Conservation (phyloP, 2,888 invertebrate genomes). For the Adelphocoris suturalis region DNA sequence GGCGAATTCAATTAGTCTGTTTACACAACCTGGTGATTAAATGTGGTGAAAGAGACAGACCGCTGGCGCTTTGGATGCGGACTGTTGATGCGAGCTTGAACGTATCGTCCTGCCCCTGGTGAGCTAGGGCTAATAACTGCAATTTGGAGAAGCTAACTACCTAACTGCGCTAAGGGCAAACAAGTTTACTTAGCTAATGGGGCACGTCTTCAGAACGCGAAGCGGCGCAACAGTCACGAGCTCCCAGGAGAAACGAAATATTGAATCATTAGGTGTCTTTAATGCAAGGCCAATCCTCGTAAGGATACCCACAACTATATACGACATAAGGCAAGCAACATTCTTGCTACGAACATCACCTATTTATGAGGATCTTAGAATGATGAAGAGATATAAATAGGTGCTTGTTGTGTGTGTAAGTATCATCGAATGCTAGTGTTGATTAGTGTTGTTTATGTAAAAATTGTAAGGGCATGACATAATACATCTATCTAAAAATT, state of each 20-base stretch:
- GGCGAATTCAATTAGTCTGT: no score
- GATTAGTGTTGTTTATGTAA: no score
- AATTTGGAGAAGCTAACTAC: constrained; percentile 36
- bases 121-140: constrained; percentile 24
- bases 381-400: no score
- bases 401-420: no score
- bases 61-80: background rate
- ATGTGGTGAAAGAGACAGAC: background rate
- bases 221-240: constrained; percentile 9
- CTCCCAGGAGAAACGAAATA: background rate
- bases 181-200: constrained; percentile 51
- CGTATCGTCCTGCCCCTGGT: background rate
- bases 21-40: background rate
- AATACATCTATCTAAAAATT: no score
- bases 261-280: background rate
- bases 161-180: constrained; percentile 27
- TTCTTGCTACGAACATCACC: no score
- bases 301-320: background rate
- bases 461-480: no score
- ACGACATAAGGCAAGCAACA: no score
- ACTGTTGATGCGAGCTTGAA: background rate
- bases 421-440: no score
- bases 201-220: background rate
- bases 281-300: constrained; percentile 6
- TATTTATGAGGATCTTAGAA: no score